Percentiles rank a stretch among this genome's conserved stretches.
These are phyloP conservation scores for Leistus spinibarbis DNA, from an alignment of 2,888 invertebrate species.

Conservation along the genomic window DNA sequence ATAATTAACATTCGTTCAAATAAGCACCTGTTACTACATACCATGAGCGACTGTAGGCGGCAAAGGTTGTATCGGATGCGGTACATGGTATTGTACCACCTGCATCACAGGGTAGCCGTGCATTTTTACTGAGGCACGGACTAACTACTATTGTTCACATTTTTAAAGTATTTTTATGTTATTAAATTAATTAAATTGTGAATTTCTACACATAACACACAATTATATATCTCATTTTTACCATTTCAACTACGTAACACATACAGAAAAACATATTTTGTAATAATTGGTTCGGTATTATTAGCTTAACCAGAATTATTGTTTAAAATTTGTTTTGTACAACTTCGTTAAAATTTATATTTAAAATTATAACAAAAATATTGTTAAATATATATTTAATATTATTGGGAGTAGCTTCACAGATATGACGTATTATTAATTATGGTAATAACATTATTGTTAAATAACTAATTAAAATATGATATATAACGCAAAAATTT, in stretches of 20 bases:
- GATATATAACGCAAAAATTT: too few relatives aligned
- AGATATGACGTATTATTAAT: too few relatives aligned
- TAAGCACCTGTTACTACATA: conserved; percentile 39
- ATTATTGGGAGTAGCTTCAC: background rate
- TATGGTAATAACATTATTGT: too few relatives aligned
- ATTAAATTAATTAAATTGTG: conserved; percentile 15
- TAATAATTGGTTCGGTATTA: background rate
- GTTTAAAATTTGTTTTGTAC: too few relatives aligned
- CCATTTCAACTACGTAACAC: background rate
- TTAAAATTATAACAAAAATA: too few relatives aligned
- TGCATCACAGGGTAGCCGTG: conserved; percentile 71
- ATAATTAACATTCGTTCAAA: conserved; percentile 58
- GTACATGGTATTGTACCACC: conserved; percentile 69
- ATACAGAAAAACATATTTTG: background rate
- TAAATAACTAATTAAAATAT: too few relatives aligned
- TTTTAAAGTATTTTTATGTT: conserved; percentile 8
- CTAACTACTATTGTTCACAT: conserved; percentile 25
- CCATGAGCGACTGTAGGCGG: conserved; percentile 51
- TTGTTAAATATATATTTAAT: background rate
- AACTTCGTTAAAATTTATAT: too few relatives aligned
- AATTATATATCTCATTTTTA: background rate
- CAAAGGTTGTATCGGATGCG: conserved; percentile 56
- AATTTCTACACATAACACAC: background rate
- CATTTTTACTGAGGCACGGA: conserved; percentile 53
- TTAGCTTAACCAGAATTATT: too few relatives aligned